Evolutionary conservation across 2,888 invertebrate species (phyloP), one percentile per base, ranked within the genome.

Genomic region (Phyllotreta striolata): DNA sequence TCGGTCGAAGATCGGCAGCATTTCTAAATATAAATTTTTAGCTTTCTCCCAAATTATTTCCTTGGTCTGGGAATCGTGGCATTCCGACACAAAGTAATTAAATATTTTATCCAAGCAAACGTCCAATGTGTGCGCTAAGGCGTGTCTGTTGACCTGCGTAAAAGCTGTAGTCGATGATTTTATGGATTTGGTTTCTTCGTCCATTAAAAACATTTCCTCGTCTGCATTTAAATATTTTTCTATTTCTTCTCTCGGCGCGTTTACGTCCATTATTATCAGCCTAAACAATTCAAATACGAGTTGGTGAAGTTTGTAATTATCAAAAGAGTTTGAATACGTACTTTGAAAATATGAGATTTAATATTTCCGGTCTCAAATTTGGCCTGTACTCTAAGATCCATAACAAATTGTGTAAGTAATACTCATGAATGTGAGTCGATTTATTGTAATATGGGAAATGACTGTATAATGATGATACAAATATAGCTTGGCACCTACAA

Each of bases 371-470:
- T 55, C 88, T 84, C 56, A 92, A 83, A 0, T 86, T 84, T 0
- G 93, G 92, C 70, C 91, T 86, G 78, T 93, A 93, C 46, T 88
- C 86, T 64, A 89, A 83, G 70, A 95, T 85, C 84, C 88, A 88
- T 57, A 96, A 84, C 46, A 95, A 79, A 80, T 95, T 94, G 76
- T 90, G 87, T 12, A 93, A 79, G 79, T 91, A 96, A 8, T 89
- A 87, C 74, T 91, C 89, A 69, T 93, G 91, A 0, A 85, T 78
- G 73, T 88, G 88, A 3, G 88, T 82, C 0, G 88, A 84, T 62
- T 86, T 88, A 74, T 88, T 90, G 77, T 88, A 86, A 78, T 93
- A 96, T 0, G 96, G 96, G 80, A 90, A 95, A 52, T 85, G 83
- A 2, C 84, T 83, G 60, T 84, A 83, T 12, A 93, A 81, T 8